A percentile compares a stretch with the other conserved stretches of the same genome.
phyloP scores from a whole-genome alignment of 1,140 invertebrate species.

The Halyomorpha halys region DNA sequence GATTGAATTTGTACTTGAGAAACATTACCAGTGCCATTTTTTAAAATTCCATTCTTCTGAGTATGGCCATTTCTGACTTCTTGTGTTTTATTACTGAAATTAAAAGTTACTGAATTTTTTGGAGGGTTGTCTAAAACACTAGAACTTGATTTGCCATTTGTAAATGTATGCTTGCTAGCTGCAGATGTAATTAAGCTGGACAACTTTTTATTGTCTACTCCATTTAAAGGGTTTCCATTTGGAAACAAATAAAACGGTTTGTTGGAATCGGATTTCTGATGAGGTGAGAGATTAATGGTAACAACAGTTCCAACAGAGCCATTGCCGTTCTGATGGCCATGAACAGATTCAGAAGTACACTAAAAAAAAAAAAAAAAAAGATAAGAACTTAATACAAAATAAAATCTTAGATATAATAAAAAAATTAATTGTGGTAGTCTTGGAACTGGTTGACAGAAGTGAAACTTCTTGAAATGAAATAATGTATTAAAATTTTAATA shows the following conservation, averaged over 20 bases:
- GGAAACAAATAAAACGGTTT: conserved; percentile 26
- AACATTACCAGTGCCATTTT: conserved; percentile 27
- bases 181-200: conserved; percentile 14
- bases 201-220: conserved; percentile 13
- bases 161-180: background rate
- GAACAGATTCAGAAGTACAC: background rate
- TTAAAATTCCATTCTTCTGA: conserved; percentile 29
- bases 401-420: too few relatives aligned
- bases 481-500: too few relatives aligned
- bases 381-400: too few relatives aligned
- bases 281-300: conserved; percentile 20
- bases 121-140: conserved; percentile 19
- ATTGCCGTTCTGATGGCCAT: background rate
- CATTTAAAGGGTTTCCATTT: conserved; percentile 15
- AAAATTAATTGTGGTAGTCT: too few relatives aligned
- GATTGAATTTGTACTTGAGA: conserved; percentile 27
- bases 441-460: too few relatives aligned
- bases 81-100: conserved; percentile 26
- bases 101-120: conserved; percentile 27
- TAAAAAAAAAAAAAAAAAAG: background rate
- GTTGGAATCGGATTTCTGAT: conserved; percentile 9
- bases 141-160: conserved; percentile 21
- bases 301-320: conserved; percentile 20
- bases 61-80: conserved; percentile 21
- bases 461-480: too few relatives aligned